Evolutionary conservation across 2,888 invertebrate species (phyloP).

Genomic region (Leucophora obtusa): DNA sequence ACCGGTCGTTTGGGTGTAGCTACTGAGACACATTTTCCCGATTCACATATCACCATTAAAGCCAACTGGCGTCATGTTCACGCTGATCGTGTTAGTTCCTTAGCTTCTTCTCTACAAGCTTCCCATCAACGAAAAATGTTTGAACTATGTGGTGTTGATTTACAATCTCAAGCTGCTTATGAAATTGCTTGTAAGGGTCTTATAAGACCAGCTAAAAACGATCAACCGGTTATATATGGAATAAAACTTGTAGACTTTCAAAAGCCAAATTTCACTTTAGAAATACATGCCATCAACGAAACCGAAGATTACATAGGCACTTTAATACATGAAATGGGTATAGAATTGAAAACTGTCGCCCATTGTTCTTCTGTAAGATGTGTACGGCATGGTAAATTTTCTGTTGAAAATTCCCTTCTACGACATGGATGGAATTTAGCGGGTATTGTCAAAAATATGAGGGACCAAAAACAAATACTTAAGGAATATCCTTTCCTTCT

Average conservation of each 20-base stretch:
- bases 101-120: conserved; percentile 89
- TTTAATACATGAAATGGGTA: conserved; percentile 90
- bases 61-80: conserved; percentile 86
- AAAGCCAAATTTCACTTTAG: conserved; percentile 91
- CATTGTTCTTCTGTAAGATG: conserved; percentile 89
- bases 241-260: conserved; percentile 90
- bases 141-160: conserved; percentile 87
- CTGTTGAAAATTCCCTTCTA: conserved; percentile 86
- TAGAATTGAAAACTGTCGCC: conserved; percentile 88
- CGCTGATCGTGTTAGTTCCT: conserved; percentile 83
- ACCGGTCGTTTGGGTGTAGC: conserved; percentile 87
- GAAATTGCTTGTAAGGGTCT: conserved; percentile 91
- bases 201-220: conserved; percentile 85
- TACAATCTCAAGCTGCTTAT: conserved; percentile 93
- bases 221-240: conserved; percentile 89
- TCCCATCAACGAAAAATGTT: conserved; percentile 92
- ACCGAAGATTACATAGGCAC: conserved; percentile 86
- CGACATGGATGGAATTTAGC: conserved; percentile 89
- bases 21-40: conserved; percentile 86
- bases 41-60: conserved; percentile 85
- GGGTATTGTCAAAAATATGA: conserved; percentile 84
- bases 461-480: conserved; percentile 80
- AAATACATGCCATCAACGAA: conserved; percentile 93
- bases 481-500: conserved; percentile 72
- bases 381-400: conserved; percentile 90